phyloP scores from a whole-genome alignment of 1,140 invertebrate genomes.

The Drosophila bocki region DNA sequence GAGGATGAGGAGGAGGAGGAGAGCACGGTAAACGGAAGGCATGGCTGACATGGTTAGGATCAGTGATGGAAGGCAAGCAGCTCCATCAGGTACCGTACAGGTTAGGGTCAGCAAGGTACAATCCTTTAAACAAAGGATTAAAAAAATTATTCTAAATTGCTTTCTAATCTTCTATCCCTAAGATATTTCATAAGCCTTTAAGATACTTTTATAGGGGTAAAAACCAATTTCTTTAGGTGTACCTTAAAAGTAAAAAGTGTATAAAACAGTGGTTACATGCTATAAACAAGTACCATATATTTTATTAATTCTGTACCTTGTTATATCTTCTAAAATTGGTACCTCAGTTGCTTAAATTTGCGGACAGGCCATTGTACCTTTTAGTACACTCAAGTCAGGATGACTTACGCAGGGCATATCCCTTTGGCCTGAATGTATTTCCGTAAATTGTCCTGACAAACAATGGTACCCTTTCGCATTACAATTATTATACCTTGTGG shows the following conservation, averaged over 20 bases:
- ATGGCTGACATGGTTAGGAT: conserved; percentile 45
- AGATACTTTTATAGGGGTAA: too few relatives aligned
- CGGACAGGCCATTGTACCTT: conserved; percentile 1
- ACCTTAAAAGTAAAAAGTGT: too few relatives aligned
- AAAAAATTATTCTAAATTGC: too few relatives aligned
- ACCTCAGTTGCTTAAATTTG: too few relatives aligned
- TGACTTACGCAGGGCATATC: conserved; percentile 13
- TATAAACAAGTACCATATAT: neutral
- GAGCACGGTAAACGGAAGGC: conserved; percentile 12
- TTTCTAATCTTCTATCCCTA: too few relatives aligned
- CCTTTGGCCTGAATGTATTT: conserved; percentile 17
- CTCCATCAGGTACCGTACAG: conserved; percentile 5
- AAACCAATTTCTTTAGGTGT: too few relatives aligned
- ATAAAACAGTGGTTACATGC: too few relatives aligned
- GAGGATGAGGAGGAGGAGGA: conserved; percentile 2
- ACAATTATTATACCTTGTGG: conserved; percentile 23
- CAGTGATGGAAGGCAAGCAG: conserved; percentile 25
- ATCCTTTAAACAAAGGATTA: neutral
- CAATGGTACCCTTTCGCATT: conserved; percentile 20
- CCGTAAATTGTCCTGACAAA: conserved; percentile 14
- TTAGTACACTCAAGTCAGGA: neutral
- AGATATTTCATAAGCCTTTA: too few relatives aligned
- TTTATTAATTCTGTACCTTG: neutral
- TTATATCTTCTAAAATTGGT: too few relatives aligned
- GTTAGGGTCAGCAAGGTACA: neutral